Conservation (phyloP, 2,113 vertebrate species). For the Saccopteryx bilineata region DNA sequence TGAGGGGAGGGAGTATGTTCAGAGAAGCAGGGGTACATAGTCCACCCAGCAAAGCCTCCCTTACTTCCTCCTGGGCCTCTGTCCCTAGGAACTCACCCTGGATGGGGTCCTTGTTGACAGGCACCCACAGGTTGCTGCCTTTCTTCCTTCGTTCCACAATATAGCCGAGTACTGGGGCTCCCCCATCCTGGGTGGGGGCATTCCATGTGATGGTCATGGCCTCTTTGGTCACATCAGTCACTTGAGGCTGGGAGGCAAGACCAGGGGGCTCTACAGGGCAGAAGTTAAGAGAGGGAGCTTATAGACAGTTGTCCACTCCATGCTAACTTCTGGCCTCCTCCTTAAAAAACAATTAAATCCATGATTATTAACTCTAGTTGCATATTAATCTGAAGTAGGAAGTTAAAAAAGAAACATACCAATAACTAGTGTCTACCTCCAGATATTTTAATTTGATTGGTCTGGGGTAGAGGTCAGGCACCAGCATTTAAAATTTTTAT, state of each 20-base stretch:
- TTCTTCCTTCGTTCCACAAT: slow-evolving; percentile 86
- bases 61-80: not conserved
- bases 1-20: not conserved
- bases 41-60: not conserved
- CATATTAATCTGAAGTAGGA: not conserved
- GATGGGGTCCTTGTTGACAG: slow-evolving; percentile 85
- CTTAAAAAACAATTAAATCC: not conserved
- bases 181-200: slow-evolving; percentile 80
- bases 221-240: slow-evolving; percentile 86
- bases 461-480: not conserved
- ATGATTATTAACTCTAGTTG: not conserved
- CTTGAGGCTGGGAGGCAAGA: slow-evolving; percentile 81
- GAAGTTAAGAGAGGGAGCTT: not conserved
- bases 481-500: not conserved
- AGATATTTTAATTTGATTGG: slow-evolving; percentile 6
- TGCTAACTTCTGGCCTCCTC: not conserved
- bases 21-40: not conserved
- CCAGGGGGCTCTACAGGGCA: slow-evolving; percentile 80
- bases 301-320: not conserved
- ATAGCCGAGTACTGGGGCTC: slow-evolving; percentile 84
- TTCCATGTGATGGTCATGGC: slow-evolving; percentile 85
- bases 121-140: slow-evolving; percentile 86
- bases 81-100: slow-evolving; percentile 82
- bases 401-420: not conserved
- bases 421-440: not conserved